Evolutionary conservation across 1,140 invertebrate species (phyloP), one percentile per base, ranked within the genome.

Genomic region (Argopecten irradians): DNA sequence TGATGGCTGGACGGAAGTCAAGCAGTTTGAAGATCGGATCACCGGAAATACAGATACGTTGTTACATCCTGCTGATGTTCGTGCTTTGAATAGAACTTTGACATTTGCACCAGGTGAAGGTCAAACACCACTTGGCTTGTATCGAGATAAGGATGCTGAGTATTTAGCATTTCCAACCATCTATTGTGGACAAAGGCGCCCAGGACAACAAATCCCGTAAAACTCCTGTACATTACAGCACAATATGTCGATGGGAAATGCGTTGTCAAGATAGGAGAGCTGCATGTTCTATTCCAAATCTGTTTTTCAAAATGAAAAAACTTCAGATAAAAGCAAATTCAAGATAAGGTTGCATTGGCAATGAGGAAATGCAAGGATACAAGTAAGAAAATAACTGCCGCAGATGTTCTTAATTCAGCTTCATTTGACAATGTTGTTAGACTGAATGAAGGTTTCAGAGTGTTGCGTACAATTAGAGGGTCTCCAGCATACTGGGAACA

Each of bases 401-500:
- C 33, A 16, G 87, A 90, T 33, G 28, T 90, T 35, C 32, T 55
- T 83, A 34, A 39, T 28, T 34, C 83, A 0, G 83, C 39, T 33
- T 55, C 33, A 16, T 34, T 88, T 35, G 41, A 90, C 28, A 87
- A 87, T n/a, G 34, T 90, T 32, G 34, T 89, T 1, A 87, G 84
- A 19, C 33, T 86, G 5, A 87, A 91, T 89, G 89, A 91, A 85
- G 91, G 91, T 19, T 91, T 83, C 55, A 83, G 34, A 34, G 84
- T 90, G 3, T 87, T 91, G 16, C 86, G 83, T 84, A 87, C 87
- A 1, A 2, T 91, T 19, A 43, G 88, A 33, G 83, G 84, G 9
- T 91, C 87, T 11, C 91, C 91, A 14, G 87, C 91, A 11, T 91
- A 90, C 55, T 90, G 82, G 85, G 46, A 90, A 85, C 46, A 82